Evolutionary conservation across 2,797 vertebrate species (phyloP), one percentile per base, ranked within the genome.

Genomic region (Fratercula arctica): DNA sequence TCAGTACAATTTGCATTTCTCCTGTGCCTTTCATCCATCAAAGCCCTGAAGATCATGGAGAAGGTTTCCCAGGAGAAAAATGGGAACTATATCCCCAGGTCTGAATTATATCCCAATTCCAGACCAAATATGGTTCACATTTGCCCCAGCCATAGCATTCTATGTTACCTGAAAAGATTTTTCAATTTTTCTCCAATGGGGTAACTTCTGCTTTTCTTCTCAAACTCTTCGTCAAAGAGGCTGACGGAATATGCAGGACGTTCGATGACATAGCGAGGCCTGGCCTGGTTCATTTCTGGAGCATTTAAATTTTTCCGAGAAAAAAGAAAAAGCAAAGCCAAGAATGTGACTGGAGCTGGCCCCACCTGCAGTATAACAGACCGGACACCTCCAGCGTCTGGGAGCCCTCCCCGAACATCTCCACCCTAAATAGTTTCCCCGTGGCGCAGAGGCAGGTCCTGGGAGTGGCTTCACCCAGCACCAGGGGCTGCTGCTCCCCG

Each of bases 201-300:
- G 79, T 99, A 99, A 37, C 96, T 98, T 92, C 98, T 98, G 76
- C 80, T 98, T 97, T 98, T 99, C 97, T 99, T 99, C 97, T 99
- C 98, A 95, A 98, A 99, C 94, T 99, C 99, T 73, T 98, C 97
- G n/a, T 99, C 98, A 4, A 99, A 99, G 96, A 98, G 98, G 75
- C 98, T 97, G 93, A 99, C 97, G 1, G 98, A 98, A 66, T 99
- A 99, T 1, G 98, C 98, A 4, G 98, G 96, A 54, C 99, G 98
- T 95, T 99, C 98, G 82, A 99, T 97, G 96, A 96, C 98, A 88
- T 99, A 99, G 79, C 98, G 98, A 82, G 98, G 99, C 82, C 97
- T 97, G 93, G 97, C 78, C 66, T 97, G 98, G 96, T 61, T 98
- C 98, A 98, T 98, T 95, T 94, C 97, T 97, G 97, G 82, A 79